Evolutionary conservation across 2,797 vertebrate species (phyloP).

Genomic region (Acipenser transmontanus): DNA sequence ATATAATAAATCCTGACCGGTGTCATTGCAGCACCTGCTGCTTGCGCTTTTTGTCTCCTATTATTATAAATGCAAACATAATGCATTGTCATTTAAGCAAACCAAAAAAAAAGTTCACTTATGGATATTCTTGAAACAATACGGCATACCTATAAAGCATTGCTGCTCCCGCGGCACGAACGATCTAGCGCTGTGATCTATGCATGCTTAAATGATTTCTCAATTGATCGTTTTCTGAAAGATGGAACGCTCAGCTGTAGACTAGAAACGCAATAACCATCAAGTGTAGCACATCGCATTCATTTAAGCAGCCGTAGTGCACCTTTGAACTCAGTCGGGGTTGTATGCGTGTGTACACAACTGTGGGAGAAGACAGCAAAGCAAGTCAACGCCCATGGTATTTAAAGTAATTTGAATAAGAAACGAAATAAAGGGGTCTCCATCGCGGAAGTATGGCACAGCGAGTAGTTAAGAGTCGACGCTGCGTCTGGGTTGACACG

Average conservation of each 20-base stretch:
- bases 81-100: too few species aligned
- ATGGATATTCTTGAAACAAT: too few species aligned
- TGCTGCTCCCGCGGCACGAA: background rate
- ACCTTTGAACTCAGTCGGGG: constrained; percentile 2
- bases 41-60: too few species aligned
- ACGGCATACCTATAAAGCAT: too few species aligned
- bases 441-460: constrained; percentile 6
- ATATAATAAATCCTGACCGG: too few species aligned
- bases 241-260: background rate
- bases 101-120: too few species aligned
- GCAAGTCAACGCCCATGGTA: constrained; percentile 46
- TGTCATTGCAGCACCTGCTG: too few species aligned
- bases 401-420: constrained; percentile 62
- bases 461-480: background rate
- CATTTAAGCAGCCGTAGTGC: background rate
- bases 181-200: background rate
- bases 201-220: constrained; percentile 3
- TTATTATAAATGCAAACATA: too few species aligned
- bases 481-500: background rate
- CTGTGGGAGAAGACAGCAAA: constrained; percentile 10
- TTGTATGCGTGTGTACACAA: background rate
- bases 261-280: background rate
- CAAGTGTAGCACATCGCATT: constrained; percentile 5
- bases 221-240: constrained; percentile 7
- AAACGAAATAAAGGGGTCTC: constrained; percentile 30